Percentiles rank a stretch among this genome's conserved stretches.
These are phyloP conservation scores for Plecotus auritus DNA, from an alignment of 2,113 vertebrate genomes.

Conservation along the genomic window DNA sequence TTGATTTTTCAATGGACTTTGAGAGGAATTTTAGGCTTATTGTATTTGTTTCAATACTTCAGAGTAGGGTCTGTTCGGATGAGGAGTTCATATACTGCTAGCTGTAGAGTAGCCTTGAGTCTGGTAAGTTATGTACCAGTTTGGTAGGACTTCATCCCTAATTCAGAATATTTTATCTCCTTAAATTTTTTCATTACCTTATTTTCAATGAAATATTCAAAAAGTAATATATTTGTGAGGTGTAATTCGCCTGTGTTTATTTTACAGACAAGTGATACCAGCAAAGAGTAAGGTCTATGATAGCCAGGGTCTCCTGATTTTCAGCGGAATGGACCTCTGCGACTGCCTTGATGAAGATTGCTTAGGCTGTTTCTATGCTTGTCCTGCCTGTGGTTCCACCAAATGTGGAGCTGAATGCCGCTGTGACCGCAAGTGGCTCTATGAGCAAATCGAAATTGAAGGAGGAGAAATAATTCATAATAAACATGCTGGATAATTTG, in stretches of 20 bases:
- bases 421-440: constrained; percentile 97
- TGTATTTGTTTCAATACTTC: not conserved
- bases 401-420: constrained; percentile 95
- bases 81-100: not conserved
- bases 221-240: not conserved
- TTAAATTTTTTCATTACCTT: not conserved
- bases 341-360: constrained; percentile 97
- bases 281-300: constrained; percentile 95
- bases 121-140: not conserved
- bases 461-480: constrained; percentile 96
- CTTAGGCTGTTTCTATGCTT: constrained; percentile 96
- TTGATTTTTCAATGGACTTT: not conserved
- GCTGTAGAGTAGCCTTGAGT: not conserved
- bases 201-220: not conserved
- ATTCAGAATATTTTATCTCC: not conserved
- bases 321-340: constrained; percentile 92
- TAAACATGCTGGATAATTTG: constrained; percentile 84
- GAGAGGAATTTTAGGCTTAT: not conserved
- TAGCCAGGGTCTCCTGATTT: constrained; percentile 89
- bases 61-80: not conserved
- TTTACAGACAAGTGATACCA: constrained; percentile 84
- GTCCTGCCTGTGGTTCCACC: constrained; percentile 90
- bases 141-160: not conserved
- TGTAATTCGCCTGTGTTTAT: not conserved
- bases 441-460: constrained; percentile 97